Percentiles rank a stretch among this genome's conserved stretches.
Evolutionary conservation across 2,113 vertebrate genomes (phyloP).

Genomic region (Pristiophorus japonicus): DNA sequence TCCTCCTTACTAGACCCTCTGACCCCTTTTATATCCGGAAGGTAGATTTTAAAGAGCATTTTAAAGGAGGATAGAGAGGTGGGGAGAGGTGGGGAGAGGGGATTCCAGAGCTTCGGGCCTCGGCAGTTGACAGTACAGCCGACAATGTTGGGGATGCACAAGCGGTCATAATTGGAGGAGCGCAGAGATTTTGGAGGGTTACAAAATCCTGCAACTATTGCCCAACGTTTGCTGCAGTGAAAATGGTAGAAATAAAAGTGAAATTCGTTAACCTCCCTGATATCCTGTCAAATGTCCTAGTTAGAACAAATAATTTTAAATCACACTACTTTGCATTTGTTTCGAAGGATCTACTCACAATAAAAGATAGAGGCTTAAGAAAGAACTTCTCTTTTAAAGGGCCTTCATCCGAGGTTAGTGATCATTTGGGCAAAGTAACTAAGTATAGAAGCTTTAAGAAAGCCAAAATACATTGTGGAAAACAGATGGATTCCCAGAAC

Average conservation of each 20-base stretch:
- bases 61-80: too few relatives aligned
- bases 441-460: background rate
- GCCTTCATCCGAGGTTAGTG: background rate
- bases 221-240: background rate
- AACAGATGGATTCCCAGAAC: background rate
- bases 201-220: background rate
- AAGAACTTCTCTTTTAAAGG: background rate
- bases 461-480: background rate
- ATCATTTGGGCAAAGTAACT: background rate
- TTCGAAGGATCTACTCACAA: background rate
- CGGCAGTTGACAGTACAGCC: too few relatives aligned
- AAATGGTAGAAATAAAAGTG: background rate
- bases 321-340: background rate
- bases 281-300: background rate
- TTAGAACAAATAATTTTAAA: background rate
- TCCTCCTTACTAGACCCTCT: too few relatives aligned
- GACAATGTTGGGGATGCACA: background rate
- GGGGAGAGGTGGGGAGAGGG: too few relatives aligned
- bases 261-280: background rate
- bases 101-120: too few relatives aligned
- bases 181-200: background rate
- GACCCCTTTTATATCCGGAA: too few relatives aligned
- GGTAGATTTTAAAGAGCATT: background rate
- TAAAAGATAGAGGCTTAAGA: background rate
- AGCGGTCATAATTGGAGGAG: background rate